Evolutionary conservation across 2,888 invertebrate species (phyloP), one percentile per base, ranked within the genome.

Genomic region (Monoplex corrugatus): DNA sequence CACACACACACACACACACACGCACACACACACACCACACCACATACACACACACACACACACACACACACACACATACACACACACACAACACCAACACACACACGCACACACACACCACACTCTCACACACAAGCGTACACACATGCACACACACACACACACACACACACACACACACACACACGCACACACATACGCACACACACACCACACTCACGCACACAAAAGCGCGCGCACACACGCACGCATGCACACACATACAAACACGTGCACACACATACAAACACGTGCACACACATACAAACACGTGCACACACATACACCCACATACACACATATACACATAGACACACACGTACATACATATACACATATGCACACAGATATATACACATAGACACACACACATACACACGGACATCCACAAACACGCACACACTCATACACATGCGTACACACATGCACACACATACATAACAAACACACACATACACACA

Each of bases 261-360:
- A 78, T 28, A 78, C 38, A 78, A 1, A 19, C 19, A 50, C n/a
- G n/a, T n/a, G n/a, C n/a, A n/a, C n/a, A n/a, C n/a, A n/a, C n/a
- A n/a, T n/a, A n/a, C n/a, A n/a, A n/a, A n/a, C n/a, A n/a, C n/a
- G n/a, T n/a, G 43, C 78, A 78, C 40, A 78, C 78, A 40, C 78
- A 78, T 23, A 78, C 75, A 78, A 16, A 78, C 38, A 78, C 75
- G 19, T 40, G 40, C 75, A 40, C 13, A 40, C 13, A 78, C 40
- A 40, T n/a, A n/a, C n/a, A n/a, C n/a, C n/a, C 40, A 78, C 38
- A 78, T 5, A 78, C 75, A 78, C 38, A 78, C 78, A 78, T 28
- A 78, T 43, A 78, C 28, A 78, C 78, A 78, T 43, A 78, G 40
- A 40, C 40, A 78, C 40, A 78, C 78, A 78, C 75, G 40, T 28